Evolutionary conservation across 2,797 vertebrate genomes (phyloP), one percentile per base, ranked within the genome.

Genomic region (Hoplostethus atlanticus): DNA sequence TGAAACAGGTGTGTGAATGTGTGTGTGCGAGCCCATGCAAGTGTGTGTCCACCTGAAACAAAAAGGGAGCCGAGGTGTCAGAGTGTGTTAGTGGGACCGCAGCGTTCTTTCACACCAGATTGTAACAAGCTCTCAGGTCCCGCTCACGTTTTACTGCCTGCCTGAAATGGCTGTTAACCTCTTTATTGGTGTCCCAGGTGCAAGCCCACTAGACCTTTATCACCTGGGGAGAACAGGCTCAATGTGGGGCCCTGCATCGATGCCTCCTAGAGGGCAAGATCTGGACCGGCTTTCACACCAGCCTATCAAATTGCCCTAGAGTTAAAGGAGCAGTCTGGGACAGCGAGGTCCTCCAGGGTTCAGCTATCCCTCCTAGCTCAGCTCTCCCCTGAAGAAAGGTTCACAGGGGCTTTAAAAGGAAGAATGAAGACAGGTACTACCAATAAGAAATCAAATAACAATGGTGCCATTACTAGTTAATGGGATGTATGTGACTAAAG

Each of bases 141-240:
- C 71, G 75, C 84, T 77, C 25, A 5, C 62, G 78, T 88, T 94
- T 93, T 87, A 94, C 83, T 84, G 85, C 83, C 6, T 50, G 80
- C 76, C 68, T 63, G 75, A 90, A 87, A 83, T 11, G 85, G 78
- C 91, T 75, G 86, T 88, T 88, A 92, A 91, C 76, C 66, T 69
- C 77, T 90, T 92, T 94, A 92, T 90, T 91, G 86, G 84, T 71
- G 83, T 83, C 85, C 87, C 93, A 93, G 92, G 90, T 93, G 91
- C 79, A 81, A 85, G 77, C 71, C 86, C 70, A 80, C 73, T 80
- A 80, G 79, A 57, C 84, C 79, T 92, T 91, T 90, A 89, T 90
- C 89, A 90, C 90, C 84, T 89, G 76, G 68, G 48, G 80, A 73
- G 54, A 72, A 68, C 65, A 25, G 60, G 34, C 55, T 65, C 80